phyloP scores from a whole-genome alignment of 2,888 invertebrate species.

The Chalcis sispes region DNA sequence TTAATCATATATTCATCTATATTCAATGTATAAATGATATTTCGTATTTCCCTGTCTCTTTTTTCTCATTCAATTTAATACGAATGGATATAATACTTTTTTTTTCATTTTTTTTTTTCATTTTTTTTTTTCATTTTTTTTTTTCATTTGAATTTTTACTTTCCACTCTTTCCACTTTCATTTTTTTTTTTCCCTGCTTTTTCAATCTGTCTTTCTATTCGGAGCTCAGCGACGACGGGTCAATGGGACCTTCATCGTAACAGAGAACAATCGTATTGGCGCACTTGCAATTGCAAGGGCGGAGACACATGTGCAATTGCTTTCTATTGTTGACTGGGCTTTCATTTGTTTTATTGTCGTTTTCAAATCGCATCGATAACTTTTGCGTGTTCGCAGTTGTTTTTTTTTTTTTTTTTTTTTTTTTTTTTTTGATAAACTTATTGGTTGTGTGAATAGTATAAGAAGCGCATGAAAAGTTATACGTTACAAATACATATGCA shows the following conservation, averaged over 20 bases:
- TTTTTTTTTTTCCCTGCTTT: neutral
- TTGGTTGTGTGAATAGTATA: too few species aligned
- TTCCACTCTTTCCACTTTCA: constrained; percentile 1
- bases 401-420: too few species aligned
- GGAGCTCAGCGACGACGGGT: neutral
- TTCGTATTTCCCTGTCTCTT: too few species aligned
- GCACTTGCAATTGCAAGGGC: constrained; percentile 24
- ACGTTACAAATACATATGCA: too few species aligned
- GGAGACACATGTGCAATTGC: constrained; percentile 26
- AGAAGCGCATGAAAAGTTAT: too few species aligned
- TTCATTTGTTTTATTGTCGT: neutral
- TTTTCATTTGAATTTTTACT: neutral
- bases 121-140: neutral
- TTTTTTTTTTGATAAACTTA: too few species aligned
- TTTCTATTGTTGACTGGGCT: constrained; percentile 26
- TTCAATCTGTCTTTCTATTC: too few species aligned
- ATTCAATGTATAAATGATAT: too few species aligned
- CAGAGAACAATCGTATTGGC: constrained; percentile 3
- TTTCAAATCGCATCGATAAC: too few species aligned
- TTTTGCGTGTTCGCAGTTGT: too few species aligned
- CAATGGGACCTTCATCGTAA: constrained; percentile 15
- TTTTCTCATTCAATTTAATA: neutral
- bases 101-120: too few species aligned
- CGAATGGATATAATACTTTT: neutral
- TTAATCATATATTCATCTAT: too few species aligned